phyloP scores from a whole-genome alignment of 2,113 vertebrate species.

The Poeciliopsis prolifica region DNA sequence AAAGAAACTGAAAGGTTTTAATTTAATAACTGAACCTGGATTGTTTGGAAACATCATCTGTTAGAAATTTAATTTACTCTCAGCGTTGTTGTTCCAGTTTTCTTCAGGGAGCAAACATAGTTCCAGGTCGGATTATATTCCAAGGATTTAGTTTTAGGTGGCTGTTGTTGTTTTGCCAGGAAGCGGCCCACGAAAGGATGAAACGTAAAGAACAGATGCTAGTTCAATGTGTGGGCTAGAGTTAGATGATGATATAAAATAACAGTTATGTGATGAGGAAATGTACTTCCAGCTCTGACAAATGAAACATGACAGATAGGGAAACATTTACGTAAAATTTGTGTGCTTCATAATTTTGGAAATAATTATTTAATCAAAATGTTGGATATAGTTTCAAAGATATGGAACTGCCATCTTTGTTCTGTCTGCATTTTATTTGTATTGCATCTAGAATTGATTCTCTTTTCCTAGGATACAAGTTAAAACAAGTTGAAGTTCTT shows the following conservation, averaged over 20 bases:
- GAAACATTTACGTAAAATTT: background rate
- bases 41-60: background rate
- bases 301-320: background rate
- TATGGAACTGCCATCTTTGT: background rate
- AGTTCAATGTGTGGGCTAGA: background rate
- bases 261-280: background rate
- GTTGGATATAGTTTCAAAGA: background rate
- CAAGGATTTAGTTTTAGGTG: background rate
- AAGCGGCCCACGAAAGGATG: background rate
- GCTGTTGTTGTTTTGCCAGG: background rate
- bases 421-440: background rate
- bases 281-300: background rate
- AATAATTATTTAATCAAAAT: background rate
- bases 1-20: slow-evolving; percentile 12
- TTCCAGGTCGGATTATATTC: background rate
- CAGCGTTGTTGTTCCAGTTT: background rate
- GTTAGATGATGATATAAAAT: background rate
- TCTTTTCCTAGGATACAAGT: background rate
- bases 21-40: slow-evolving; percentile 14
- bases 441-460: background rate
- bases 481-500: background rate
- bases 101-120: background rate
- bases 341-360: background rate
- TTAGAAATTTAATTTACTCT: background rate
- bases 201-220: background rate